Percentiles rank a stretch among this genome's conserved stretches.
These are phyloP conservation scores for Melanotaenia duboulayi DNA, from an alignment of 2,113 vertebrate genomes.

Conservation along the genomic window DNA sequence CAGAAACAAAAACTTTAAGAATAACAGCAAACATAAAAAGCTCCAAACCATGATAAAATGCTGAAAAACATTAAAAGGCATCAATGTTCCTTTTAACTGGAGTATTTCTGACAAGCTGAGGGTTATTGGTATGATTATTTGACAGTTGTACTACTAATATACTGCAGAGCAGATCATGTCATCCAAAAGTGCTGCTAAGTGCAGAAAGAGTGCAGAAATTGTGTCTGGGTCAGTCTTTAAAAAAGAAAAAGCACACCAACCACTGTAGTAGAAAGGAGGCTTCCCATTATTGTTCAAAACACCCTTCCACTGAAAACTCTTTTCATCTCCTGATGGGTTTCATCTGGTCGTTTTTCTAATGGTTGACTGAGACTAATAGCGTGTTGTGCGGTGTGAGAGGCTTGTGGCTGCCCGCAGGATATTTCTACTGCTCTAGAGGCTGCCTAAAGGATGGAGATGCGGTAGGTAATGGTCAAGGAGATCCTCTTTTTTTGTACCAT, in stretches of 20 bases:
- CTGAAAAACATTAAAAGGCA: not conserved
- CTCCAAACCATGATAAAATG: no score
- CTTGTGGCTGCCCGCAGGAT: conserved; percentile 68
- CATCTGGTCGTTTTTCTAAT: conserved; percentile 45
- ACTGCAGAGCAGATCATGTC: conserved; percentile 13
- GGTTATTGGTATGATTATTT: not conserved
- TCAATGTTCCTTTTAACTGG: no score
- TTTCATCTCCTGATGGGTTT: conserved; percentile 52
- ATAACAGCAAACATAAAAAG: no score
- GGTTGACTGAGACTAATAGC: conserved; percentile 60
- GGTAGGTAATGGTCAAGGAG: conserved; percentile 47
- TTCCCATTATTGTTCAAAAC: conserved; percentile 53
- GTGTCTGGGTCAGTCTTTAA: conserved; percentile 28
- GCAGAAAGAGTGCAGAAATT: conserved; percentile 32
- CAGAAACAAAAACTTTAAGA: not conserved
- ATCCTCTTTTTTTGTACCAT: conserved; percentile 19
- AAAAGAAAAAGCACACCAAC: conserved; percentile 26
- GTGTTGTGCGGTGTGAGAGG: conserved; percentile 25
- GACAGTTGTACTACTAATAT: not conserved
- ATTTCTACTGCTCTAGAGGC: conserved; percentile 40
- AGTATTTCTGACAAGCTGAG: not conserved
- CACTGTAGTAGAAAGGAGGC: conserved; percentile 31
- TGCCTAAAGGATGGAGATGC: conserved; percentile 67
- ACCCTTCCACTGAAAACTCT: conserved; percentile 28
- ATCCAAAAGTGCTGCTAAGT: conserved; percentile 28